Percentiles rank a stretch among this genome's conserved stretches.
phyloP scores from a whole-genome alignment of 2,113 vertebrate genomes.

The Manacus vitellinus region DNA sequence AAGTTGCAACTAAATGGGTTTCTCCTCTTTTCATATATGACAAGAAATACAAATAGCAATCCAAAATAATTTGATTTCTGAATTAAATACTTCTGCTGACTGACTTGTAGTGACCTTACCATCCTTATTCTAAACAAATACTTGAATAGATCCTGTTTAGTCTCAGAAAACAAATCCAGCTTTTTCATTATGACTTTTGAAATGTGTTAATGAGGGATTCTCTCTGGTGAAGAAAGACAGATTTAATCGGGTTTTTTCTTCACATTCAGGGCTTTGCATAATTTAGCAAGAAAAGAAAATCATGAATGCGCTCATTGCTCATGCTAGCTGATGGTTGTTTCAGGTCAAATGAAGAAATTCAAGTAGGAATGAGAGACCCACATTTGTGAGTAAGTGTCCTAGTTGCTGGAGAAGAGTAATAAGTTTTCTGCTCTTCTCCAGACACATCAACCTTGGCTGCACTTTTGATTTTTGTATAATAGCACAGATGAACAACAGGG shows the following conservation, averaged over 20 bases:
- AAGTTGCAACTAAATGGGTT: neutral
- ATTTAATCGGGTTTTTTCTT: neutral
- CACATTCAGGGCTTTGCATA: neutral
- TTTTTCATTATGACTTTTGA: neutral
- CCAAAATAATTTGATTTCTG: slow-evolving; percentile 10
- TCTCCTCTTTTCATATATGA: neutral
- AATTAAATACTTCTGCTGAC: neutral
- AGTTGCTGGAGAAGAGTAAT: slow-evolving; percentile 7
- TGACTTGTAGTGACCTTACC: neutral
- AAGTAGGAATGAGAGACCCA: neutral
- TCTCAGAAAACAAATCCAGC: neutral
- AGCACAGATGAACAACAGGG: neutral
- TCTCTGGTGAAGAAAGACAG: neutral
- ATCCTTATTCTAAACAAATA: neutral
- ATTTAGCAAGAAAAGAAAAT: neutral
- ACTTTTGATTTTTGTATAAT: neutral
- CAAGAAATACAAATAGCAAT: neutral
- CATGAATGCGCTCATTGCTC: neutral
- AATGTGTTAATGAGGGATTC: neutral
- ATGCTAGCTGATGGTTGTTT: neutral
- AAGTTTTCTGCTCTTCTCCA: neutral
- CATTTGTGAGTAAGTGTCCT: neutral
- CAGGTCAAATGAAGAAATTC: neutral
- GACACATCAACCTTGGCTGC: neutral
- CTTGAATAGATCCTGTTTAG: neutral